Conservation (phyloP, 2,888 invertebrate species). For the Lottia gigantea region DNA sequence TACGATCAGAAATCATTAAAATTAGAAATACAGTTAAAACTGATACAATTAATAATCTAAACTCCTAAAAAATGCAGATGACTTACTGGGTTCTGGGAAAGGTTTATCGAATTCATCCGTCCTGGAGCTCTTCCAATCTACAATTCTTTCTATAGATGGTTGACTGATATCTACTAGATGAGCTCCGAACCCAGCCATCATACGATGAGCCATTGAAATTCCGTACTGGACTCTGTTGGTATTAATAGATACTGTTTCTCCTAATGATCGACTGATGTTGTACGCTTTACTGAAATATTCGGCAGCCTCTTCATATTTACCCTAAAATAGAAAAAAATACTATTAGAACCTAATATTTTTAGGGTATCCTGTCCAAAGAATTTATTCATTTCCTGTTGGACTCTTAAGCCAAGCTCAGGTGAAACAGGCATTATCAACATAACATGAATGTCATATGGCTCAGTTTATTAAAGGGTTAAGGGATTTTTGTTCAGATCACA, state of each 20-base stretch:
- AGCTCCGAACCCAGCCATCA: slow-evolving; percentile 48
- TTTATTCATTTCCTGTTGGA: no score
- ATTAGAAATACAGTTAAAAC: no score
- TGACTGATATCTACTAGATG: slow-evolving; percentile 49
- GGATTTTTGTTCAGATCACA: no score
- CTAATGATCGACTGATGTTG: slow-evolving; percentile 63
- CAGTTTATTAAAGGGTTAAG: no score
- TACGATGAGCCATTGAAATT: slow-evolving; percentile 63
- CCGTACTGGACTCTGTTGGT: slow-evolving; percentile 65
- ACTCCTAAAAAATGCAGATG: neutral
- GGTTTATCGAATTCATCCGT: slow-evolving; percentile 51
- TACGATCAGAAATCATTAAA: no score
- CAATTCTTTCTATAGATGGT: slow-evolving; percentile 51
- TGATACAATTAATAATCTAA: no score
- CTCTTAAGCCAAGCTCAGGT: no score
- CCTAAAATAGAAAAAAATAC: slow-evolving; percentile 42
- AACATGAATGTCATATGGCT: no score
- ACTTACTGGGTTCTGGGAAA: slow-evolving; percentile 45
- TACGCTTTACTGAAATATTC: slow-evolving; percentile 67
- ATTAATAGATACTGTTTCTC: slow-evolving; percentile 57
- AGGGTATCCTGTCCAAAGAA: no score
- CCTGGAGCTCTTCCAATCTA: slow-evolving; percentile 64
- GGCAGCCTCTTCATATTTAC: slow-evolving; percentile 65
- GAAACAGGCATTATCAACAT: no score
- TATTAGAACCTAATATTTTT: neutral